Evolutionary conservation across 2,797 vertebrate genomes (phyloP).

Genomic region (Pristis pectinata): DNA sequence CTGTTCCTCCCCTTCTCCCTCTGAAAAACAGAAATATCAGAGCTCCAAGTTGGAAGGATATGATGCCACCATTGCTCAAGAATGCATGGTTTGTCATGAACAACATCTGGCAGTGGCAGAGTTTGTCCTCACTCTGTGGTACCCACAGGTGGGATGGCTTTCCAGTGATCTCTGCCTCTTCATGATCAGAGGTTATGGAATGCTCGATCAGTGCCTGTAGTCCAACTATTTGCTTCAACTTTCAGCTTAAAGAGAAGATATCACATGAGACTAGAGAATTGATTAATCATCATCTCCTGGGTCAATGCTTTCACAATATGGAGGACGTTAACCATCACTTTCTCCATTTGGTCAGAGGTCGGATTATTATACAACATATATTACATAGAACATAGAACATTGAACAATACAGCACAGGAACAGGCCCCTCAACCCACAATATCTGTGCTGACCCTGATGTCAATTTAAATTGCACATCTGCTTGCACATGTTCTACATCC

Average conservation of each 20-base stretch:
- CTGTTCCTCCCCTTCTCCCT: background rate
- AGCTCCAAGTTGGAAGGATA: background rate
- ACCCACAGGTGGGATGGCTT: no score
- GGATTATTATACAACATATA: no score
- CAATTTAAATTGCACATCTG: no score
- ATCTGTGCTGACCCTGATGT: no score
- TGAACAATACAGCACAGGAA: no score
- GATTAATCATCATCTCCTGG: background rate
- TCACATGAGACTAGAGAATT: background rate
- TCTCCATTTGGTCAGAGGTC: background rate
- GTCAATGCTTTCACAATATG: background rate
- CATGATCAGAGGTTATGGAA: no score
- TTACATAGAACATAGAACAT: no score
- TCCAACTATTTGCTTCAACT: background rate
- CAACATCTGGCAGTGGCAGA: background rate
- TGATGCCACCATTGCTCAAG: background rate
- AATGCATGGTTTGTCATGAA: background rate
- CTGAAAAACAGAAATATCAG: background rate
- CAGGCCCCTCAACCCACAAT: no score
- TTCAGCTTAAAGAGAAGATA: background rate
- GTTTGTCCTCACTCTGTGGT: background rate
- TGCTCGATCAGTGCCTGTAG: background rate
- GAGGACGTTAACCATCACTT: background rate
- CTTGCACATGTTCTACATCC: no score
- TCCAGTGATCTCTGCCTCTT: background rate